Evolutionary conservation across 2,797 vertebrate species (phyloP).

Genomic region (Enteromius unitaeniatus): DNA sequence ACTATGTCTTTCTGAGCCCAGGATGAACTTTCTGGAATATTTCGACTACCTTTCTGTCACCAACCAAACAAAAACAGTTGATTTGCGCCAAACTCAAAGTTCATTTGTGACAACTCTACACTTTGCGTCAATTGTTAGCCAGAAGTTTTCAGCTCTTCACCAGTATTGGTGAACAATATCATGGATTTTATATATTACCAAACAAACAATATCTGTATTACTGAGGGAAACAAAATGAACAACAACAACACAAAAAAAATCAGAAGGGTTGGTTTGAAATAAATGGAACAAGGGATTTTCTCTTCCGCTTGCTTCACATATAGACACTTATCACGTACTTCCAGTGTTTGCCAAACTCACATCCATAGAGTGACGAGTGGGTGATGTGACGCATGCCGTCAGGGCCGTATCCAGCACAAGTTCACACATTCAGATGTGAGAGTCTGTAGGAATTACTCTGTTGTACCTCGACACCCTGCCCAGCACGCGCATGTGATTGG

Average conservation of each 20-base stretch:
- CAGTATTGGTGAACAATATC: conserved; percentile 11
- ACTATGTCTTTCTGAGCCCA: conserved; percentile 1
- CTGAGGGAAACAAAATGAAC: conserved; percentile 64
- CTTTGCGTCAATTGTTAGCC: neutral
- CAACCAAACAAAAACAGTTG: neutral
- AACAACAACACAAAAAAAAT: conserved; percentile 61
- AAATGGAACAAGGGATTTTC: conserved; percentile 80
- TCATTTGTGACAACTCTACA: neutral
- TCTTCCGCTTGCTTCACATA: conserved; percentile 90
- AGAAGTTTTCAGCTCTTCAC: conserved; percentile 11
- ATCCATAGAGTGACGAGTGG: conserved; percentile 65
- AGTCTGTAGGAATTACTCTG: conserved; percentile 43
- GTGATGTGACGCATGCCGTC: conserved; percentile 72
- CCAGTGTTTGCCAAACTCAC: conserved; percentile 90
- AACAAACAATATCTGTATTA: conserved; percentile 32
- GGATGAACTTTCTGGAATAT: neutral
- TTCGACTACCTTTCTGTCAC: conserved; percentile 2
- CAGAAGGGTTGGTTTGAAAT: conserved; percentile 71
- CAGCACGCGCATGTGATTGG: conserved; percentile 57
- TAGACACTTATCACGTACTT: conserved; percentile 91
- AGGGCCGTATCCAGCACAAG: conserved; percentile 62
- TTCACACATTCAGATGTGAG: conserved; percentile 51
- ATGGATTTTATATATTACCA: conserved; percentile 42
- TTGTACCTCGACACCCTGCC: conserved; percentile 17
- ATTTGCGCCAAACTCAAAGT: neutral